phyloP scores from a whole-genome alignment of 2,888 invertebrate genomes.

The Eubasilissa splendida region DNA sequence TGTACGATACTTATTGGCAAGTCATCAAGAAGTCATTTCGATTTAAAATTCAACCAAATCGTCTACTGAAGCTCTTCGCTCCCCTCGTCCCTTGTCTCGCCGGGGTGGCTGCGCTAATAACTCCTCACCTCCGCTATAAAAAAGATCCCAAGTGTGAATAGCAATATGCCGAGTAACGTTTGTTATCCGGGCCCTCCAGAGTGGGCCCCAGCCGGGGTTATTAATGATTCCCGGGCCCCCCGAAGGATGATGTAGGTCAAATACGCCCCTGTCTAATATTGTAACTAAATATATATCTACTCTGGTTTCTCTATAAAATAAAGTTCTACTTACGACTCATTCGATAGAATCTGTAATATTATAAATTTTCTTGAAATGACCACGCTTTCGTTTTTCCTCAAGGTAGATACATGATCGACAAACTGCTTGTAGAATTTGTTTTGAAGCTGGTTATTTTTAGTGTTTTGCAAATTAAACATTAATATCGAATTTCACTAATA shows the following conservation, averaged over 20 bases:
- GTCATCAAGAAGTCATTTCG: conserved; percentile 21
- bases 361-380: no score
- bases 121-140: conserved; percentile 34
- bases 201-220: conserved; percentile 44
- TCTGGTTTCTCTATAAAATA: no score
- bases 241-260: conserved; percentile 57
- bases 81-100: conserved; percentile 5
- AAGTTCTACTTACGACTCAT: no score
- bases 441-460: no score
- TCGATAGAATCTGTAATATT: no score
- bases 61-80: not conserved
- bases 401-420: no score
- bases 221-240: conserved; percentile 56
- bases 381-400: no score
- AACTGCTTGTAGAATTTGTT: no score
- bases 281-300: conserved; percentile 1
- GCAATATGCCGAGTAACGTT: conserved; percentile 57
- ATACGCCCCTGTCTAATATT: conserved; percentile 32
- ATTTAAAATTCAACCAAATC: conserved; percentile 9
- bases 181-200: conserved; percentile 38
- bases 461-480: no score
- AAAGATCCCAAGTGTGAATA: conserved; percentile 51
- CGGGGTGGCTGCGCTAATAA: conserved; percentile 22
- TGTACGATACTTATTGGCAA: not conserved
- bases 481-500: no score